phyloP scores from a whole-genome alignment of 23 tunicate species.

The Phallusia fumigata region DNA sequence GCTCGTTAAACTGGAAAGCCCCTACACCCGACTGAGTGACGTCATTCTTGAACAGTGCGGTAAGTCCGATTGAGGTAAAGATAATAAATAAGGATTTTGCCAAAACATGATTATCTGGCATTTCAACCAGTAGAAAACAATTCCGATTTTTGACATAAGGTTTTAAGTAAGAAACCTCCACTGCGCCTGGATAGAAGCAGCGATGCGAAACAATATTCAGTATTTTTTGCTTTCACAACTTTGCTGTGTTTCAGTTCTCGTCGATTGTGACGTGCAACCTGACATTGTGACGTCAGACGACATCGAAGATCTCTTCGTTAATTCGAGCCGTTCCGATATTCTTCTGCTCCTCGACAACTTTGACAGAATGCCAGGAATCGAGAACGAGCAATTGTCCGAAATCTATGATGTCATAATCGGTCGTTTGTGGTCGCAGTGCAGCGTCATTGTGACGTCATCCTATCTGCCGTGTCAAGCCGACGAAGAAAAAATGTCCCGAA shows the following conservation, averaged over 20 bases:
- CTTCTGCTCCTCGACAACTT: conserved; percentile 53
- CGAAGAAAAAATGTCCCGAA: neutral
- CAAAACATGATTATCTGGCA: too few relatives aligned
- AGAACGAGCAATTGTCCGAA: conserved; percentile 54
- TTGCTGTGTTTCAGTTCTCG: neutral
- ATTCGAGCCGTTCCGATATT: conserved; percentile 32
- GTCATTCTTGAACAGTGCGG: conserved; percentile 54
- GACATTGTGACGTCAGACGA: conserved; percentile 26
- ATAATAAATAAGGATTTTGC: too few relatives aligned
- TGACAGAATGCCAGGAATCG: conserved; percentile 38
- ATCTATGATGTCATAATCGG: conserved; percentile 58
- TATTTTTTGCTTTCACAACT: neutral
- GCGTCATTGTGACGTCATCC: conserved; percentile 45
- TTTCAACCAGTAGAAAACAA: too few relatives aligned
- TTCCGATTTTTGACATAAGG: too few relatives aligned
- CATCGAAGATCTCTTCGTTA: conserved; percentile 38
- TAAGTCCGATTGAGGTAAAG: conserved; percentile 11
- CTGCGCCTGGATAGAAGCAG: too few relatives aligned
- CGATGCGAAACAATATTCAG: neutral
- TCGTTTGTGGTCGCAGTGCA: conserved; percentile 48
- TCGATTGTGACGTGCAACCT: neutral
- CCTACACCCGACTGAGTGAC: conserved; percentile 58
- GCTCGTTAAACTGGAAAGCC: conserved; percentile 30
- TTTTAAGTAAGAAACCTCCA: too few relatives aligned
- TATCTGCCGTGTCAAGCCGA: neutral